phyloP scores from a whole-genome alignment of 2,797 vertebrate genomes.

The Periparus ater region DNA sequence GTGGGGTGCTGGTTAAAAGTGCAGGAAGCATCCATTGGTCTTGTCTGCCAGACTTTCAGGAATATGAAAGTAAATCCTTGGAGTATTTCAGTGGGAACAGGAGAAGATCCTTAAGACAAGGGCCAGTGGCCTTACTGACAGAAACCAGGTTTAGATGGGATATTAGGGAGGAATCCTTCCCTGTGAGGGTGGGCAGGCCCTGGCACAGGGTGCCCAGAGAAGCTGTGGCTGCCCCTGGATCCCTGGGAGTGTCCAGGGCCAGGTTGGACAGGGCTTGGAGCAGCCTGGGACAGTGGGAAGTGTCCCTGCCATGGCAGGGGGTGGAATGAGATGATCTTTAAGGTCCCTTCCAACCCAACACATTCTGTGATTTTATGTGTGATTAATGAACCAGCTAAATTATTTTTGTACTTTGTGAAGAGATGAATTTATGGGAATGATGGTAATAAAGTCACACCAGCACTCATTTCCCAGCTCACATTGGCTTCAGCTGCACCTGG shows the following conservation, averaged over 20 bases:
- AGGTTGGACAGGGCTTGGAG: accelerated
- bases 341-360: neutral
- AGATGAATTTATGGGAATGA: neutral
- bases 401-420: neutral
- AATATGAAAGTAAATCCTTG: neutral
- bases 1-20: neutral
- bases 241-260: neutral
- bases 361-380: neutral
- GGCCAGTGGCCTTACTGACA: neutral
- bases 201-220: neutral
- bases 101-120: neutral
- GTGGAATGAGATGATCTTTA: accelerated
- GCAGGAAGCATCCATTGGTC: neutral
- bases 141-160: neutral
- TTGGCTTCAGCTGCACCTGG: neutral
- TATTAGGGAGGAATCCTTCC: neutral
- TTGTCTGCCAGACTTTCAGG: neutral
- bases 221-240: neutral
- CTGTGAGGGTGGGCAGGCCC: accelerated
- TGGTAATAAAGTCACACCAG: neutral
- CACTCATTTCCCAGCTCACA: accelerated
- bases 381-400: neutral
- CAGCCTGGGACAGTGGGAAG: accelerated
- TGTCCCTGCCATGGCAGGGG: neutral
- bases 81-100: neutral